phyloP scores from a whole-genome alignment of 2,888 invertebrate species.

The Xylophagus ater region DNA sequence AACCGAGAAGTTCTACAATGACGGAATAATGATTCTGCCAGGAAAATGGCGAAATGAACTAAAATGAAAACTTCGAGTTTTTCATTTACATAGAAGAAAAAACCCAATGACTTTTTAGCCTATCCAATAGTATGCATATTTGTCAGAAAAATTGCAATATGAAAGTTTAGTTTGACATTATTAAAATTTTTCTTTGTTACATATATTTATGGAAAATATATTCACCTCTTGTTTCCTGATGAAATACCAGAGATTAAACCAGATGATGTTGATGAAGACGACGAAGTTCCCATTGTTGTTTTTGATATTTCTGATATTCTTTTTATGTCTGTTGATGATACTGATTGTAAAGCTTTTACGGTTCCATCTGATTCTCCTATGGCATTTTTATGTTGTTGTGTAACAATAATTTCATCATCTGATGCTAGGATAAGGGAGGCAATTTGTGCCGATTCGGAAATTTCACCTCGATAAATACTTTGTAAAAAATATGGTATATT shows the following conservation, averaged over 20 bases:
- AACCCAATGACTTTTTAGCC: too few relatives aligned
- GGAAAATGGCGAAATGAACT: too few relatives aligned
- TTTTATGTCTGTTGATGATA: too few relatives aligned
- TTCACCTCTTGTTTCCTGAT: conserved; percentile 8
- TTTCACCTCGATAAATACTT: conserved; percentile 55
- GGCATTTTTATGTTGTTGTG: background rate
- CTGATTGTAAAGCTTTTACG: too few relatives aligned
- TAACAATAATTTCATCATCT: conserved; percentile 22
- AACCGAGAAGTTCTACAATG: too few relatives aligned
- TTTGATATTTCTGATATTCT: conserved; percentile 2
- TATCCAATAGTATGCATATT: too few relatives aligned
- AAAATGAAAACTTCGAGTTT: too few relatives aligned
- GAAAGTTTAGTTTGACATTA: conserved; percentile 6
- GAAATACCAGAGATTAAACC: conserved; percentile 1
- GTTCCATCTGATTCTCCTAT: too few relatives aligned
- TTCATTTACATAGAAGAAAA: too few relatives aligned
- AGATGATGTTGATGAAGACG: conserved; percentile 1
- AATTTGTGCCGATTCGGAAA: conserved; percentile 61
- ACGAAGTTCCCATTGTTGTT: background rate
- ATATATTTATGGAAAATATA: background rate
- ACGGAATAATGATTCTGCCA: too few relatives aligned
- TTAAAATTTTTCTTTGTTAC: too few relatives aligned
- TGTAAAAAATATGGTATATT: conserved; percentile 63
- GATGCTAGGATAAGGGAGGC: conserved; percentile 62
- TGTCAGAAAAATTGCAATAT: too few relatives aligned